These are phyloP conservation scores for Notodonta ziczac DNA, from an alignment of 2,888 invertebrate species.

Conservation along the genomic window DNA sequence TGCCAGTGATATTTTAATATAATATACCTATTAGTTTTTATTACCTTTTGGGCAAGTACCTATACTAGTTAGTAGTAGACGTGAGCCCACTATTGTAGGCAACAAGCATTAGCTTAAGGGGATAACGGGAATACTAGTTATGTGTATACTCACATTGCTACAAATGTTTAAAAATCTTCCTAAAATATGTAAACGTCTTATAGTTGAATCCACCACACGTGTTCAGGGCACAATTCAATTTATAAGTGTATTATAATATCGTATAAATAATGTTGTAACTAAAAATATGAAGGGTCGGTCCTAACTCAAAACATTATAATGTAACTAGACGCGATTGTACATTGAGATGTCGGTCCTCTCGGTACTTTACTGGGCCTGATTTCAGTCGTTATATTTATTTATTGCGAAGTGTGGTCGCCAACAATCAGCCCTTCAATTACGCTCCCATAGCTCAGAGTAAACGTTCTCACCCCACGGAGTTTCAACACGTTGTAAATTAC, in stretches of 20 bases:
- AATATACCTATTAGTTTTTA: too few relatives aligned
- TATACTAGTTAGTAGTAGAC: too few relatives aligned
- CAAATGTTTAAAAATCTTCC: too few relatives aligned
- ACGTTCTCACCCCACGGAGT: neutral
- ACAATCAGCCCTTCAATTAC: neutral
- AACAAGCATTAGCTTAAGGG: too few relatives aligned
- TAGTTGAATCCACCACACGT: too few relatives aligned
- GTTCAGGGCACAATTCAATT: neutral
- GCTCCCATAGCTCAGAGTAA: slow-evolving; percentile 4
- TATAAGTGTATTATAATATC: neutral
- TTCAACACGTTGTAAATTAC: neutral
- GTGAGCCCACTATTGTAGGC: too few relatives aligned
- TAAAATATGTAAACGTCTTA: too few relatives aligned
- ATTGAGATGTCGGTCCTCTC: neutral
- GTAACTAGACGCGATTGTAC: neutral
- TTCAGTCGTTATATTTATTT: slow-evolving; percentile 2
- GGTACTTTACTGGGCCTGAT: slow-evolving; percentile 2
- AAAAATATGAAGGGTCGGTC: neutral
- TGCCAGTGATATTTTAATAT: too few relatives aligned
- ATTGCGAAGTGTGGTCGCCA: neutral
- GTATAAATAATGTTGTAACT: neutral
- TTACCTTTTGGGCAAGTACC: too few relatives aligned
- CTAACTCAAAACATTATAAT: neutral
- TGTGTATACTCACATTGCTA: too few relatives aligned
- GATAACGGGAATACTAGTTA: too few relatives aligned